These are phyloP conservation scores for Epistrophella euchroma DNA, from an alignment of 2,888 invertebrate species.

Conservation along the genomic window DNA sequence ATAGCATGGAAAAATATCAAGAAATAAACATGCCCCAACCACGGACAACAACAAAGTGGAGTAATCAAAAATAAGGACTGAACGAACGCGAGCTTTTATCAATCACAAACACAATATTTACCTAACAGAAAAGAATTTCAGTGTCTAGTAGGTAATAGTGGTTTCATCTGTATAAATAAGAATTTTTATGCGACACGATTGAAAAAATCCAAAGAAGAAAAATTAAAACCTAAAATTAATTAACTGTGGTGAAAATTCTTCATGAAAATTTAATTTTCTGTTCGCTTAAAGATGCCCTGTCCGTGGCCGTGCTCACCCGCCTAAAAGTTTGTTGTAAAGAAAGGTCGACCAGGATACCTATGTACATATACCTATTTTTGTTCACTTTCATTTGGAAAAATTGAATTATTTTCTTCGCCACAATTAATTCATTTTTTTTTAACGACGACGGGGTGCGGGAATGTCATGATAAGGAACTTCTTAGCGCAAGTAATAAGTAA, in stretches of 20 bases:
- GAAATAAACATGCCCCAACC: not conserved
- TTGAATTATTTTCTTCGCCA: slow-evolving; percentile 10
- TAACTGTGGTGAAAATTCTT: slow-evolving; percentile 16
- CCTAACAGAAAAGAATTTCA: slow-evolving; percentile 8
- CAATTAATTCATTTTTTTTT: not conserved
- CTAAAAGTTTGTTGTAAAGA: not conserved
- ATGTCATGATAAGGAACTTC: not conserved
- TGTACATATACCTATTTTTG: not conserved
- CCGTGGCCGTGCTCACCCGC: not conserved
- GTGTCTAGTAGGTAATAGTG: not conserved
- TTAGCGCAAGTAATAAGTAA: not conserved
- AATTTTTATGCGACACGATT: slow-evolving; percentile 14
- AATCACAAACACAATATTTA: slow-evolving; percentile 12
- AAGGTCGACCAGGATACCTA: not conserved
- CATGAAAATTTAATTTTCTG: slow-evolving; percentile 19
- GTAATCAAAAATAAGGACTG: slow-evolving; percentile 1
- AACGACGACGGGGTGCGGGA: not conserved
- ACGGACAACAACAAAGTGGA: not conserved
- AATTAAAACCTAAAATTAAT: slow-evolving; percentile 11
- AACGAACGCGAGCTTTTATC: not conserved
- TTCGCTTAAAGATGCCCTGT: not conserved
- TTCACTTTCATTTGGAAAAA: not conserved
- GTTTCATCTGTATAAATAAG: slow-evolving; percentile 6
- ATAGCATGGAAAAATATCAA: not conserved
- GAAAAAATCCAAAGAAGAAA: slow-evolving; percentile 9